A percentile compares a stretch with the other conserved stretches of the same genome.
Conservation (phyloP, 1,140 invertebrate genomes). For the Anoplophora glabripennis region DNA sequence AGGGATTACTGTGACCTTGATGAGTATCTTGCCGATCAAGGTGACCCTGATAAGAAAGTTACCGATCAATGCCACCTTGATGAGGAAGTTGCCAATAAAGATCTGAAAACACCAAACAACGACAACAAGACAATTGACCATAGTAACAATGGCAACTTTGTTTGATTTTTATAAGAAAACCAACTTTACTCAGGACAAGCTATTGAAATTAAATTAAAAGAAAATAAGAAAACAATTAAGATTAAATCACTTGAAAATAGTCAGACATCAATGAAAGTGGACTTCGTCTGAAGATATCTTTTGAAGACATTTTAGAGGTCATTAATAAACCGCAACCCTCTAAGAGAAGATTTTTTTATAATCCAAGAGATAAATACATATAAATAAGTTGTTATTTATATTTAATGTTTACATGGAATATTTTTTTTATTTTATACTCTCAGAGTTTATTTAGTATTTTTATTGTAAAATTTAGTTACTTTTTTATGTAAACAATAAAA, state of each 20-base stretch:
- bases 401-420: background rate
- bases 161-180: slow-evolving; percentile 10
- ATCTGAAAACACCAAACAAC: too few relatives aligned
- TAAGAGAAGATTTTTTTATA: slow-evolving; percentile 6
- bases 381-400: background rate
- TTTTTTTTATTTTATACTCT: background rate
- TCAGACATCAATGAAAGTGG: slow-evolving; percentile 10
- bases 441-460: too few relatives aligned
- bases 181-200: slow-evolving; percentile 9
- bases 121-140: background rate
- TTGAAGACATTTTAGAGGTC: slow-evolving; percentile 10
- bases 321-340: background rate
- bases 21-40: too few relatives aligned
- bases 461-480: too few relatives aligned
- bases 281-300: background rate
- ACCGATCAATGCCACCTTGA: too few relatives aligned
- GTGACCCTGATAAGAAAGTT: too few relatives aligned
- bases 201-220: slow-evolving; percentile 3
- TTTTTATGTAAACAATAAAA: too few relatives aligned
- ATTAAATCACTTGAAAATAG: slow-evolving; percentile 13
- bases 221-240: slow-evolving; percentile 4
- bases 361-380: background rate
- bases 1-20: too few relatives aligned
- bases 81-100: too few relatives aligned
- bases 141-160: background rate